Evolutionary conservation across 2,797 vertebrate species (phyloP), one percentile per base, ranked within the genome.

Genomic region (Chaenodraco wilsoni): DNA sequence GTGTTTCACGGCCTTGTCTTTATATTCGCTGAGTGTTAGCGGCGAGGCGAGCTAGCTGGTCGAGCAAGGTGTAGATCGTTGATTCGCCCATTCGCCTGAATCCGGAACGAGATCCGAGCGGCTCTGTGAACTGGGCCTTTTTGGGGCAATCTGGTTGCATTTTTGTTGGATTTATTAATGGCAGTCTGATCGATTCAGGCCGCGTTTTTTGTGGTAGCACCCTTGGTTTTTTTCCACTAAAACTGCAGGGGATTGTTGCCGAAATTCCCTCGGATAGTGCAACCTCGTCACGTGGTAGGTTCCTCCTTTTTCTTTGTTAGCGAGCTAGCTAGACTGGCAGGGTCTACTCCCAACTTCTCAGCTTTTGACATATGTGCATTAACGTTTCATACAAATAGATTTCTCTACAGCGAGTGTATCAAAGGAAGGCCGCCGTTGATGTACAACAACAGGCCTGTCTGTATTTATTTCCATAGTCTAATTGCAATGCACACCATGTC

Each of bases 261-360:
- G 94, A 96, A 95, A 96, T 94, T 96, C 95, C 95, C 96, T 96
- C 95, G 96, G 96, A 96, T 95, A 95, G 94, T 95, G 96, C 95
- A 91, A 95, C 91, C 95, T 95, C 95, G 95, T 97, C 96, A 97
- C 96, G 96, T 97, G 96, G 96, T 98, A 97, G 95, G 96, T 97
- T 96, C 96, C 95, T 95, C 94, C 94, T 94, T 95, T 95, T 94
- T 94, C 96, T 97, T 97, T 97, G 96, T 97, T 96, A 95, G 94
- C 92, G 84, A 87, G 91, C 91, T 91, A 91, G 91, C 91, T 84
- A 19, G 59, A 71, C 87, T 65, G 79, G 56, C 76, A 66, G 67
- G 69, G 85, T 87, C 60, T 82, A 81, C 91, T 90, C 89, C 88
- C 90, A 89, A 92, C 89, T 89, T 85, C 74, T 69, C 72, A 3